Evolutionary conservation across 2,888 invertebrate genomes (phyloP).

Genomic region (Eupithecia centaureata): DNA sequence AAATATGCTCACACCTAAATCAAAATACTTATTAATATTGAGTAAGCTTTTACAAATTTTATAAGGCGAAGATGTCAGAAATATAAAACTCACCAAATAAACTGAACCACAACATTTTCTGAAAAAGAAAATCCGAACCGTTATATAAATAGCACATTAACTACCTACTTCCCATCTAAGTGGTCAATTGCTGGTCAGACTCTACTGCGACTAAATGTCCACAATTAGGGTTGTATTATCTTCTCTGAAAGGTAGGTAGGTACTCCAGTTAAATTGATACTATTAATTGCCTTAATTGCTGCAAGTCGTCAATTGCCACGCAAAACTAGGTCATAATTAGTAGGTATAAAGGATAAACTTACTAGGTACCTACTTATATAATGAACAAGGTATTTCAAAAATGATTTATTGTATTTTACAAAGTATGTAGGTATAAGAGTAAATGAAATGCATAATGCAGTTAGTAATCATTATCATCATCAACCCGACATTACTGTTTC

Average conservation of each 20-base stretch:
- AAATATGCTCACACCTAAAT: conserved; percentile 26
- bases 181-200: conserved; percentile 35
- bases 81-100: conserved; percentile 23
- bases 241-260: conserved; percentile 22
- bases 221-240: conserved; percentile 44
- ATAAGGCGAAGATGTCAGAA: background rate
- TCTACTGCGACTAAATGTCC: conserved; percentile 35
- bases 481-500: too few species aligned
- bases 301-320: conserved; percentile 36
- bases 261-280: conserved; percentile 33
- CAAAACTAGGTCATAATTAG: conserved; percentile 37
- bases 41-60: background rate
- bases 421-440: background rate
- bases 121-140: background rate
- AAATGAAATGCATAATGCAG: background rate
- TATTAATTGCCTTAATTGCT: conserved; percentile 47
- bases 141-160: conserved; percentile 18
- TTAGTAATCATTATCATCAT: too few species aligned
- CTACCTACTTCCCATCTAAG: conserved; percentile 22
- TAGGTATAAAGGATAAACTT: too few species aligned
- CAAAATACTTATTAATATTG: background rate
- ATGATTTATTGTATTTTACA: too few species aligned
- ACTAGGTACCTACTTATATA: too few species aligned
- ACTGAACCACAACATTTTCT: conserved; percentile 11
- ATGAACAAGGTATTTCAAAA: too few species aligned